Percentiles rank a stretch among this genome's conserved stretches.
These are phyloP conservation scores for Etheostoma spectabile DNA, from an alignment of 2,113 vertebrate species.

Conservation along the genomic window DNA sequence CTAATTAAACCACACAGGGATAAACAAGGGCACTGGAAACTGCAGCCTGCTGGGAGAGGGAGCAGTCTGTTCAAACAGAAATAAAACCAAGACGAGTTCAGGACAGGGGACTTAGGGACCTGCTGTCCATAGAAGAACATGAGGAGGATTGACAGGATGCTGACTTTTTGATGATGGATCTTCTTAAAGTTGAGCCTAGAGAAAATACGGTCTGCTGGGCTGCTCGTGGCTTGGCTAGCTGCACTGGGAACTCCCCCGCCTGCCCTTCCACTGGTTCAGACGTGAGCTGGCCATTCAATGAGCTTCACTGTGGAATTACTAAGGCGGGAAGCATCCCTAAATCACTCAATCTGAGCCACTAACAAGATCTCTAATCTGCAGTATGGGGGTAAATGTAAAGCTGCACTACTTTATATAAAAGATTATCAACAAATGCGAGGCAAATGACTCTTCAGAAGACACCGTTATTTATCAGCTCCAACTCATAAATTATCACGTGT, in stretches of 20 bases:
- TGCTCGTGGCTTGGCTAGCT: conserved; percentile 24
- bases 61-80: conserved; percentile 27
- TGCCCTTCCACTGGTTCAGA: conserved; percentile 44
- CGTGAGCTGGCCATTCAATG: conserved; percentile 42
- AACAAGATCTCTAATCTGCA: conserved; percentile 20
- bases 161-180: conserved; percentile 45
- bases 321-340: not conserved
- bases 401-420: not conserved
- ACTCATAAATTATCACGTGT: no score
- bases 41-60: conserved; percentile 16
- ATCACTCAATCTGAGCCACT: conserved; percentile 1
- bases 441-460: no score
- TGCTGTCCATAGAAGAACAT: conserved; percentile 9
- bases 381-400: not conserved
- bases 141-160: not conserved
- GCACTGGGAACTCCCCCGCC: conserved; percentile 34
- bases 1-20: conserved; percentile 64
- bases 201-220: conserved; percentile 51
- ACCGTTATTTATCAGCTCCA: no score
- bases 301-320: conserved; percentile 22
- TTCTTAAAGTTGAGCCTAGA: conserved; percentile 24
- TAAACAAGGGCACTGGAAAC: conserved; percentile 55
- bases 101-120: conserved; percentile 11
- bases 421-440: not conserved
- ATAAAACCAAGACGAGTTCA: conserved; percentile 18